Base-by-base conservation (phyloP, 2,797 vertebrate species). In the Melanotaenia maccullochi region DNA sequence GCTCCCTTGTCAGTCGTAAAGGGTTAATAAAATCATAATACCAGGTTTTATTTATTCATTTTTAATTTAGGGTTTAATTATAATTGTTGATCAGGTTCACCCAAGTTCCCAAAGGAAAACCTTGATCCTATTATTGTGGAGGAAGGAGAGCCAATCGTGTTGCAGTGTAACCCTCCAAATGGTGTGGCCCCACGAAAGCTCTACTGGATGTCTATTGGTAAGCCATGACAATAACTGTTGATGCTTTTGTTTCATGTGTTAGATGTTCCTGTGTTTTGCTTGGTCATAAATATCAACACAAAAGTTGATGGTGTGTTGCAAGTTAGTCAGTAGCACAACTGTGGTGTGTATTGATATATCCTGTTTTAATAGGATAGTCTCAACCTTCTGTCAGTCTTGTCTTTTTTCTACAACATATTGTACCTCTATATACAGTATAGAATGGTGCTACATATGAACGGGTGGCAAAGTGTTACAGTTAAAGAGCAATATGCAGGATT, bases 171-270 rank as follows among this genome's bases (percentile, higher is more conserved):
- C 49, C 97, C 98, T 1, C 98, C 98, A 0, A 81, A 92, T 73
- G 97, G 97, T 0, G 93, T 97, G 1, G 91, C 94, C 0, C 96
- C 96, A 9, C 85, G 95, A 35, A 90, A 96, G 22, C 93, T 99
- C 79, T 96, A 97, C 73, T 99, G 97, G 98, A 99, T 99, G 98
- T 96, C 96, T 44, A 90, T 95, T n/a, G 94, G 98, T 99, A 85
- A 95, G 96, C 2, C 6, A 57, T 35, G 20, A 62, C 13, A 30
- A 7, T 33, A 20, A 3, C 24, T 65, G 14, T 60, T 62, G 28
- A 2, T 66, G 8, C 12, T 54, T 61, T 7, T 14, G 8, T 49
- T 61, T 69, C 36, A 18, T 24, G 36, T 51, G 4, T 28, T 66
- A 18, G 1, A 11, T 14, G 14, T 28, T 28, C 18, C 4, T 66